phyloP scores from a whole-genome alignment of 1,140 invertebrate species.

The Meloidogyne exigua region DNA sequence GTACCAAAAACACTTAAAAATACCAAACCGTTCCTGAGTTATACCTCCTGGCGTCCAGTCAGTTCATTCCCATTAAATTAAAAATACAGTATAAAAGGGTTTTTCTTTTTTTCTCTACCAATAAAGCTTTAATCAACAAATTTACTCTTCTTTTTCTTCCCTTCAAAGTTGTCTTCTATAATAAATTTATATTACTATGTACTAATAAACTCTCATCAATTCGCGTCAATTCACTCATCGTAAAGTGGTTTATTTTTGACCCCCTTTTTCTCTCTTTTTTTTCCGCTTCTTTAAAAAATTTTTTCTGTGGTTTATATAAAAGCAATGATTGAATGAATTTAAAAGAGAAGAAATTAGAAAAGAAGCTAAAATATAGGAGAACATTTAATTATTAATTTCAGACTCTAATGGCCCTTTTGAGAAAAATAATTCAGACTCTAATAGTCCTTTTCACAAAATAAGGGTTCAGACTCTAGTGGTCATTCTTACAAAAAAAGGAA shows the following conservation, averaged over 20 bases:
- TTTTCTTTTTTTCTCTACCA: background rate
- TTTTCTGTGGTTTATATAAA: slow-evolving; percentile 2
- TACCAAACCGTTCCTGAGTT: too few species aligned
- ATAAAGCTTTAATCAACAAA: slow-evolving; percentile 4
- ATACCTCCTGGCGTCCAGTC: too few species aligned
- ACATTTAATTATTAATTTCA: too few species aligned
- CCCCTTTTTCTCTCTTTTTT: background rate
- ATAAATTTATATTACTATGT: background rate
- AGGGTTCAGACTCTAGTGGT: too few species aligned
- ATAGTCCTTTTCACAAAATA: too few species aligned
- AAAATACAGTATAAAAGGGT: background rate
- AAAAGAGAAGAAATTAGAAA: slow-evolving; percentile 1
- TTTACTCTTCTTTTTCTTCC: background rate
- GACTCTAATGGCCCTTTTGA: too few species aligned
- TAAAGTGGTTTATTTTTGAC: slow-evolving; percentile 27
- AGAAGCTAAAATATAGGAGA: too few species aligned
- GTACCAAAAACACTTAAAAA: too few species aligned
- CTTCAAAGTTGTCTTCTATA: background rate
- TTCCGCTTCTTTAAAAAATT: slow-evolving; percentile 2
- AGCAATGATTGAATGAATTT: slow-evolving; percentile 15
- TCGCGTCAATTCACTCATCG: slow-evolving; percentile 15
- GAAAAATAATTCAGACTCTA: too few species aligned
- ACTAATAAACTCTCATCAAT: background rate
- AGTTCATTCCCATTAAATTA: background rate
- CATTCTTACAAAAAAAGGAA: too few species aligned